Base-by-base conservation (phyloP, 2,888 invertebrate species). In the Cotesia congregata region DNA sequence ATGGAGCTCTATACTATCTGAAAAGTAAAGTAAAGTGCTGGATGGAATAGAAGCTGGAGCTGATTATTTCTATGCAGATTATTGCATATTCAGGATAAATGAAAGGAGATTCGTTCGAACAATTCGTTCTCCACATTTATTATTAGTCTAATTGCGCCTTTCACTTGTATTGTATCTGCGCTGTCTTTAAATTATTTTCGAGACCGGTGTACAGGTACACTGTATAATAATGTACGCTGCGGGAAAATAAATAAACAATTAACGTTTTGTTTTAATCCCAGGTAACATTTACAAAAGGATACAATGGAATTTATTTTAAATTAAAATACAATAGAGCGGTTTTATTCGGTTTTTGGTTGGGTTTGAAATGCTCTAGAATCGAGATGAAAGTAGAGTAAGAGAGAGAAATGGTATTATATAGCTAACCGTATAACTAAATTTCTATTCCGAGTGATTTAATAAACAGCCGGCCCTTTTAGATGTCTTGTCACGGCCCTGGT, bases 401-500 rank as follows among this genome's bases (percentile, higher is more conserved):
- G 17, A 30, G 71, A 71, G 71, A 71, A 30, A 30, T 30, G 30
- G 30, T 30, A 30, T 30, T 30, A 30, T 30, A 30, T 30, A 30
- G 30, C 30, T 30, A 30, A 30, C 30, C 30, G 30, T 30, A 30
- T 30, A 30, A 30, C 30, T 30, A 30, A 30, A 30, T 30, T 30
- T 30, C 30, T 30, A 12, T 50, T 50, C 50, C 7, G 50, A 39
- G 62, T 40, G 72, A 67, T 50, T 50, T 4, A 50, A 50, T 50
- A 50, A 50, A 50, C 12, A 50, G 30, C 38, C 70, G 70, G 50
- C 75, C 75, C 79, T 77, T 80, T 78, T 71, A 67, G 72, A 76
- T 72, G 77, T 79, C 74, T 78, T 69, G 64, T 30, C 73, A 76
- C 72, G 79, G 78, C 78, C 80, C 79, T 80, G 79, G 75, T 72